Evolutionary conservation across 2,888 invertebrate species (phyloP), one percentile per base, ranked within the genome.

Genomic region (Nomada flava): DNA sequence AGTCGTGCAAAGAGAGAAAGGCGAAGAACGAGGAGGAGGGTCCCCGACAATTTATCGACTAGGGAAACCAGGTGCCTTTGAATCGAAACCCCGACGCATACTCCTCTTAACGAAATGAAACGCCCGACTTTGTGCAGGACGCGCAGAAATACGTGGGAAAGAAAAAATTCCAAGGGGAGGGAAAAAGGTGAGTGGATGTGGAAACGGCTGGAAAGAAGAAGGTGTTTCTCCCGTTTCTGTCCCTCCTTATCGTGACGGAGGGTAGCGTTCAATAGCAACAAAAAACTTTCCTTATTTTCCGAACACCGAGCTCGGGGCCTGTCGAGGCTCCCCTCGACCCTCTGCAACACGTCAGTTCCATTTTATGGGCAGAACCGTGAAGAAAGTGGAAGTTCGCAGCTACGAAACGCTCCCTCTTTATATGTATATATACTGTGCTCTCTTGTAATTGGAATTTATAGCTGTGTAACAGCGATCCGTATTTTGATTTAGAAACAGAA

Each of bases 1-100:
- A 20, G 47, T 13, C 29, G 50, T 18, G 68, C 11, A 63, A 68
- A 76, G 76, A 50, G 69, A 20, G 26, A 53, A 20, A 44, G 29
- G n/a, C 52, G 36, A 42, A 53, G 68, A 74, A 71, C 64, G 47
- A 26, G 50, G 42, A 29, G 60, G 78, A n/a, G 50, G 23, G 52
- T 55, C 55, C 18, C 79, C 47, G 78, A 83, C 85, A 82, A 90
- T 91, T 91, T 90, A 91, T 92, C 89, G 91, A 90, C 86, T 76
- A 57, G 76, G 65, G 84, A 84, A 88, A 90, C 89, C 89, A 89
- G 91, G 89, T 90, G 90, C 86, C 87, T 89, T 86, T 85, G 77
- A 80, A 80, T 80, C 78, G 81, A 42, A 79, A 69, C 77, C 84
- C 73, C 47, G 67, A 82, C 78, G 85, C 81, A 60, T 76, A 55